These are phyloP conservation scores for Psilopsiagon aymara DNA, from an alignment of 2,113 vertebrate species.

Conservation along the genomic window DNA sequence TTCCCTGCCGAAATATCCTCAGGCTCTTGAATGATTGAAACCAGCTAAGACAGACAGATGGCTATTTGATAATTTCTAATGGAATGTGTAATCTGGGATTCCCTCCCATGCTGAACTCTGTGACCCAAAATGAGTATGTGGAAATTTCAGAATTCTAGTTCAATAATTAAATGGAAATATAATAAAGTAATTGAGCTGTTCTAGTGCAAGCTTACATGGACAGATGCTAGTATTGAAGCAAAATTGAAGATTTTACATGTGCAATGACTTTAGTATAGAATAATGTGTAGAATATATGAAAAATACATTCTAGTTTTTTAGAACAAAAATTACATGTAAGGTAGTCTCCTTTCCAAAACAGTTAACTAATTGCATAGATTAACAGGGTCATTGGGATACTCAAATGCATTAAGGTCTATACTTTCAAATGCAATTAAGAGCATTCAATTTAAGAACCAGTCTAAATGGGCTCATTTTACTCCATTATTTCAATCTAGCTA, in stretches of 20 bases:
- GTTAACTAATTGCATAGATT: slow-evolving; percentile 58
- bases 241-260: not conserved
- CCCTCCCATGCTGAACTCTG: slow-evolving; percentile 14
- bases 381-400: slow-evolving; percentile 25
- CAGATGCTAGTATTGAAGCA: not conserved
- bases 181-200: not conserved
- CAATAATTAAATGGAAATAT: slow-evolving; percentile 49
- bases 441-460: slow-evolving; percentile 55
- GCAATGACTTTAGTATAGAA: not conserved
- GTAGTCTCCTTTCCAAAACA: slow-evolving; percentile 11
- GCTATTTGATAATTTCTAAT: slow-evolving; percentile 59
- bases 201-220: not conserved
- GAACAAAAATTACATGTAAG: not conserved
- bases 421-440: slow-evolving; percentile 61
- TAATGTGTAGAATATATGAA: not conserved
- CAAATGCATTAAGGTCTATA: slow-evolving; percentile 45
- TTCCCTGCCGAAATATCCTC: slow-evolving; percentile 10
- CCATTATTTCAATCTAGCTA: slow-evolving; percentile 66
- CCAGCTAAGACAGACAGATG: slow-evolving; percentile 23
- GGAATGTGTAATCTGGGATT: slow-evolving; percentile 48
- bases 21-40: slow-evolving; percentile 31
- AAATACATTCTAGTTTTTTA: not conserved
- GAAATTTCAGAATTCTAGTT: slow-evolving; percentile 33
- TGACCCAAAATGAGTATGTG: slow-evolving; percentile 26
- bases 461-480: slow-evolving; percentile 62